Percentiles rank a stretch among this genome's conserved stretches.
phyloP scores from a whole-genome alignment of 2,888 invertebrate species.

The Morpho deidamia region DNA sequence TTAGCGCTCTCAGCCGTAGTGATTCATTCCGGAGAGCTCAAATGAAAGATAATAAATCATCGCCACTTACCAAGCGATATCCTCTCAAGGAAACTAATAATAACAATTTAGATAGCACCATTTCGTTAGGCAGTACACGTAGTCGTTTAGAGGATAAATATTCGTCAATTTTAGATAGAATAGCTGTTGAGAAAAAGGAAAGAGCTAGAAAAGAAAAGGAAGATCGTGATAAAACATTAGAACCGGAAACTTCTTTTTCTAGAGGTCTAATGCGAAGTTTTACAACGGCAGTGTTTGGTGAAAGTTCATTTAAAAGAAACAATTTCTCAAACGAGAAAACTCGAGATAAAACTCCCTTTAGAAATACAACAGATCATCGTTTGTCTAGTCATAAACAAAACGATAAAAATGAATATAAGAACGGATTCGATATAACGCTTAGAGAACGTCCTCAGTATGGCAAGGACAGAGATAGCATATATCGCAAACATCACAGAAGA shows the following conservation, averaged over 20 bases:
- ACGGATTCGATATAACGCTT: constrained; percentile 51
- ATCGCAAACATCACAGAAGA: constrained; percentile 73
- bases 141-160: constrained; percentile 88
- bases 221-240: constrained; percentile 84
- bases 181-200: constrained; percentile 79
- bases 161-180: constrained; percentile 84
- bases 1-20: constrained; percentile 60
- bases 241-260: constrained; percentile 74
- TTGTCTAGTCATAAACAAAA: constrained; percentile 56
- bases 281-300: constrained; percentile 84
- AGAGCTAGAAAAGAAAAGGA: constrained; percentile 69
- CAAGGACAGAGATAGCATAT: constrained; percentile 72
- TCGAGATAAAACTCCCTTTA: constrained; percentile 82
- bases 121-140: constrained; percentile 77
- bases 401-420: constrained; percentile 55
- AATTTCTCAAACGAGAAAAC: constrained; percentile 78
- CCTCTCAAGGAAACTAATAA: constrained; percentile 70
- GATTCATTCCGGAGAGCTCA: constrained; percentile 71
- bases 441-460: constrained; percentile 52
- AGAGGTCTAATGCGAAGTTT: constrained; percentile 82
- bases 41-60: constrained; percentile 64
- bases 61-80: constrained; percentile 63
- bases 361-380: constrained; percentile 68
- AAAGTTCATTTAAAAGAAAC: constrained; percentile 75
- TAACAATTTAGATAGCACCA: constrained; percentile 59